Conservation (phyloP, 1,140 invertebrate genomes). For the Drosophila watanabei region DNA sequence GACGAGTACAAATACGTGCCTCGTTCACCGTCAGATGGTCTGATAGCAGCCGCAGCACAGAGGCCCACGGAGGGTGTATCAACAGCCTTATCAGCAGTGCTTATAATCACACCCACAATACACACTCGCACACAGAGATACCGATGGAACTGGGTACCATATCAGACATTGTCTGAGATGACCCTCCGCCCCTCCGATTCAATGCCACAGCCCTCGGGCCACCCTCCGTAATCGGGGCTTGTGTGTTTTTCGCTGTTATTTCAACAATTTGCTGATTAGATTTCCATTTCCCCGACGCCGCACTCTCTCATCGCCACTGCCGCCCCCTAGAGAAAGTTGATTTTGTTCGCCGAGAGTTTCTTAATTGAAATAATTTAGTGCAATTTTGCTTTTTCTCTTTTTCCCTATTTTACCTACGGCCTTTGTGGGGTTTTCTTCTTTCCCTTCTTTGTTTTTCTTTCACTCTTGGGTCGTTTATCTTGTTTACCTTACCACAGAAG, state of each 20-base stretch:
- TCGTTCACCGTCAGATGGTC: conserved; percentile 28
- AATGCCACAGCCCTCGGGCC: neutral
- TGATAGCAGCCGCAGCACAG: conserved; percentile 4
- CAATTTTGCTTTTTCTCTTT: conserved; percentile 35
- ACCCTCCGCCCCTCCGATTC: conserved; percentile 4
- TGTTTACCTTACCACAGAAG: conserved; percentile 53
- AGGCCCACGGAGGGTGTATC: conserved; percentile 15
- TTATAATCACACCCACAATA: conserved; percentile 36
- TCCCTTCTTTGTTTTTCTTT: conserved; percentile 19
- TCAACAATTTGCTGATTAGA: conserved; percentile 81
- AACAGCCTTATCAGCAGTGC: conserved; percentile 35
- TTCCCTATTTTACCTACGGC: conserved; percentile 41
- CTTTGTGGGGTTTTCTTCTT: conserved; percentile 25
- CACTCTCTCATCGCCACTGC: neutral
- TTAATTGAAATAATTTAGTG: conserved; percentile 63
- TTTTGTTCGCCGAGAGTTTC: conserved; percentile 43
- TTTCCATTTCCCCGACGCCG: conserved; percentile 47
- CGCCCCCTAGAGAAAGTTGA: conserved; percentile 28
- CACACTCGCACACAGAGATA: neutral
- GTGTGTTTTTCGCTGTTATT: conserved; percentile 74
- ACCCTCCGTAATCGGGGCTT: conserved; percentile 23
- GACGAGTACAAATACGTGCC: conserved; percentile 18
- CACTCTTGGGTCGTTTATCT: conserved; percentile 50
- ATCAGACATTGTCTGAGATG: conserved; percentile 32
- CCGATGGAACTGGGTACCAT: neutral